Conservation (phyloP, 2,113 vertebrate species). For the Polypterus senegalus region DNA sequence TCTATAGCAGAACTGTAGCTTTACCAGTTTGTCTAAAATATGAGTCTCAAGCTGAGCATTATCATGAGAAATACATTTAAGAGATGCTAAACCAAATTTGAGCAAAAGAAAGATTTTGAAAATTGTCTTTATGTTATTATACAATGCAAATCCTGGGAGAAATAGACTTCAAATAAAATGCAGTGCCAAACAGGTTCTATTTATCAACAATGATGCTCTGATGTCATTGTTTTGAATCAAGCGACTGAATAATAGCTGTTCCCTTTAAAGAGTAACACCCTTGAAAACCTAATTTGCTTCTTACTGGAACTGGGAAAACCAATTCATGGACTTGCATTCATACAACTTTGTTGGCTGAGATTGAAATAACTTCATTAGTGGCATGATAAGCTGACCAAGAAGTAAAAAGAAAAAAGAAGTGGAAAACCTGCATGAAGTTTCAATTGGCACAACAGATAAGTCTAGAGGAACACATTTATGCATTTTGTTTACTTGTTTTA, state of each 20-base stretch:
- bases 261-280: background rate
- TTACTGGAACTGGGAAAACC: background rate
- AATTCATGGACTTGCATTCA: background rate
- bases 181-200: background rate
- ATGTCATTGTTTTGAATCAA: background rate
- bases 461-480: too few species aligned
- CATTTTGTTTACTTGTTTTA: too few species aligned
- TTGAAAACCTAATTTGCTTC: background rate
- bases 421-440: background rate
- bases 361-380: background rate
- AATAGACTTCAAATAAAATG: too few species aligned
- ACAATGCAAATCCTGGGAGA: too few species aligned
- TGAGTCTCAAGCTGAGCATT: too few species aligned
- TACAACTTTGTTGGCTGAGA: background rate
- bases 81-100: background rate
- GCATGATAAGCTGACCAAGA: background rate
- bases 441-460: too few species aligned
- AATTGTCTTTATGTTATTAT: too few species aligned
- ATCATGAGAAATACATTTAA: background rate
- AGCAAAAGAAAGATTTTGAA: too few species aligned
- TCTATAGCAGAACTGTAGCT: too few species aligned
- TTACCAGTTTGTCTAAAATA: too few species aligned
- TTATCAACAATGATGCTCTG: background rate
- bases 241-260: background rate
- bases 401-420: conserved; percentile 1